Base-by-base conservation (phyloP, 2,113 vertebrate genomes). In the Silurus glanis region DNA sequence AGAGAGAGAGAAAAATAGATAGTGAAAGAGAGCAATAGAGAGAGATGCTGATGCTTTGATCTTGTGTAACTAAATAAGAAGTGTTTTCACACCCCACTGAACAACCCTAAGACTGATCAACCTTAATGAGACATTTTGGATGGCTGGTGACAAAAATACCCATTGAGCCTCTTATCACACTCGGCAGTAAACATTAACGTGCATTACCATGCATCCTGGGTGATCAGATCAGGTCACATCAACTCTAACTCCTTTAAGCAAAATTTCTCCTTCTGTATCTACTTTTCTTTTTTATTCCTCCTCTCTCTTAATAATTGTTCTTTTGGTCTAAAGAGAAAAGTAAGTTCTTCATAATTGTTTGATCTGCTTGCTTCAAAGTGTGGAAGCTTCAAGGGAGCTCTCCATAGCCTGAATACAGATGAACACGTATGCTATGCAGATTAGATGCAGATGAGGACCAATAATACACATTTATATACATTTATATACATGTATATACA, bases 261-360 rank as follows among this genome's bases (percentile, higher is more conserved):
- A 53, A 59, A 67, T 59, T 72, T 71, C n/a, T 67, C 4, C 25
- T 6, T 67, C 12, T n/a, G 5, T 28, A 16, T 37, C 16, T 47
- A 2, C 37, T 3, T 72, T 6, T 83, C 66, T 9, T 37, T 25
- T 55, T 75, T 19, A 62, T 56, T 88, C 87, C 86, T 89, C 90
- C 87, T 89, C 84, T 88, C 88, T 58, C 25, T 87, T 82, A 89
- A 81, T 83, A 88, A 84, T 87, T 19, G n/a, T 83, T 13, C 9
- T 69, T 71, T 71, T 21, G 14, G 5, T 83, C 66, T 37, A 55
- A n/a, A 37, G 82, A 83, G 51, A 16, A 83, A 67, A 69, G 69
- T 21, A 67, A 53, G 13, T 28, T 49, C 6, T 28, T 83, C n/a
- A 55, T 28, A 55, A 16, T 28, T 28, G 21, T 51, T 75, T 53